Percentiles rank a stretch among this genome's conserved stretches.
These are phyloP conservation scores for Dicranocentrus wangi DNA, from an alignment of 2,888 invertebrate genomes.

Conservation along the genomic window DNA sequence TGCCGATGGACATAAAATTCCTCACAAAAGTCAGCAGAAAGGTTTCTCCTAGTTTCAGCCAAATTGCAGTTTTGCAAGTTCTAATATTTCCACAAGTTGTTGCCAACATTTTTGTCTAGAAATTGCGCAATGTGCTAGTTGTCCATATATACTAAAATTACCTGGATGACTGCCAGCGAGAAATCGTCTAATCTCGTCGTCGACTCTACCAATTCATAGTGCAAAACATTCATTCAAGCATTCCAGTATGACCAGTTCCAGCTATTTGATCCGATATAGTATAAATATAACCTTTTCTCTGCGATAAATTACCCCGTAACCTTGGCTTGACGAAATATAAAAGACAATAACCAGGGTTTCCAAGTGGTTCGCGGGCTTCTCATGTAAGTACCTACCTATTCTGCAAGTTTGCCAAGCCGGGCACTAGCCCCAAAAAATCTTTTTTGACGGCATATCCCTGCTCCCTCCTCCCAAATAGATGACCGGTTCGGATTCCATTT, in stretches of 20 bases:
- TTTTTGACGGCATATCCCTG: too few relatives aligned
- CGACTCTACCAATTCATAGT: too few relatives aligned
- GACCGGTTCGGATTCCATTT: too few relatives aligned
- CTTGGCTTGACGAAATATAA: too few relatives aligned
- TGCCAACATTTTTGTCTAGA: slow-evolving; percentile 50
- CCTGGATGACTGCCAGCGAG: slow-evolving; percentile 55
- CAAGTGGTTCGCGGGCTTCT: too few relatives aligned
- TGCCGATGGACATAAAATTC: too few relatives aligned
- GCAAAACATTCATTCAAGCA: neutral
- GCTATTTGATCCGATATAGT: neutral
- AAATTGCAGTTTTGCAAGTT: slow-evolving; percentile 59
- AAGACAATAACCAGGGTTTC: too few relatives aligned
- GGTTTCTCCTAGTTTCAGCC: slow-evolving; percentile 7
- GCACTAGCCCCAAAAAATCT: too few relatives aligned
- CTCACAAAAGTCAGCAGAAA: too few relatives aligned
- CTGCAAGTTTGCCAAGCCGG: too few relatives aligned
- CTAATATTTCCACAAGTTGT: slow-evolving; percentile 54
- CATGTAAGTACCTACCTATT: too few relatives aligned
- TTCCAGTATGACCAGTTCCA: slow-evolving; percentile 1
- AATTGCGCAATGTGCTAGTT: slow-evolving; percentile 62
- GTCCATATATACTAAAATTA: slow-evolving; percentile 39
- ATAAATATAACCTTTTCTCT: neutral
- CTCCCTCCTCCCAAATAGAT: too few relatives aligned
- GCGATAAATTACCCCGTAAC: neutral
- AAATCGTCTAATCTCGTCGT: slow-evolving; percentile 23